Percentiles rank a stretch among this genome's conserved stretches.
phyloP scores from a whole-genome alignment of 2,113 vertebrate species.

The Rhagologus leucostigma region DNA sequence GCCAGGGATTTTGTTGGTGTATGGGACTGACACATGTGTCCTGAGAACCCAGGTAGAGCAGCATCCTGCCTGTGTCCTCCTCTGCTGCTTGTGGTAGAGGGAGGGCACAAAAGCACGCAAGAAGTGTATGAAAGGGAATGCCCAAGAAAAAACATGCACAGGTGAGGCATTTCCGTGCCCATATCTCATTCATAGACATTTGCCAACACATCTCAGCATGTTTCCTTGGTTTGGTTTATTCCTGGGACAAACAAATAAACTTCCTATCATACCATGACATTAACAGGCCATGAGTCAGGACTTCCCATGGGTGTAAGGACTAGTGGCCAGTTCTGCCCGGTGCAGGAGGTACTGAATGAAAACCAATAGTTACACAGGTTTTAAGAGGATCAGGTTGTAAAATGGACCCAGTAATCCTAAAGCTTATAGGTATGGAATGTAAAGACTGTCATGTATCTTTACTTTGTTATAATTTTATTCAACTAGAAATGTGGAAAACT shows the following conservation, averaged over 20 bases:
- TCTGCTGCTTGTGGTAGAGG: not conserved
- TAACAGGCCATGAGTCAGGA: not conserved
- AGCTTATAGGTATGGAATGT: not conserved
- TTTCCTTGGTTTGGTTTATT: not conserved
- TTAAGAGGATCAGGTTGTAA: not conserved
- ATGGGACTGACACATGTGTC: fast-evolving
- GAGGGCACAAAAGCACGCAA: not conserved
- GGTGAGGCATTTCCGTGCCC: not conserved
- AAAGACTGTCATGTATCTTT: not conserved
- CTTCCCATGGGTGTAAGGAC: not conserved
- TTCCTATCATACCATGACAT: not conserved
- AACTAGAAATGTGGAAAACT: not conserved
- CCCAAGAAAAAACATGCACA: not conserved
- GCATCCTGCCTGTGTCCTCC: not conserved
- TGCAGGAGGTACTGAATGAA: not conserved
- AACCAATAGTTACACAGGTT: not conserved
- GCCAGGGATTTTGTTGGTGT: not conserved
- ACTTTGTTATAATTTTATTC: not conserved
- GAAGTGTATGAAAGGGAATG: not conserved
- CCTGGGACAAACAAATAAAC: not conserved
- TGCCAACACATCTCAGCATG: not conserved
- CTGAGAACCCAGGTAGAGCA: not conserved
- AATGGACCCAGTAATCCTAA: not conserved
- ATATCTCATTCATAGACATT: not conserved
- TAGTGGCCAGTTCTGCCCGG: not conserved